Base-by-base conservation (phyloP, 2,888 invertebrate genomes). In the Drosophila maculinotata region DNA sequence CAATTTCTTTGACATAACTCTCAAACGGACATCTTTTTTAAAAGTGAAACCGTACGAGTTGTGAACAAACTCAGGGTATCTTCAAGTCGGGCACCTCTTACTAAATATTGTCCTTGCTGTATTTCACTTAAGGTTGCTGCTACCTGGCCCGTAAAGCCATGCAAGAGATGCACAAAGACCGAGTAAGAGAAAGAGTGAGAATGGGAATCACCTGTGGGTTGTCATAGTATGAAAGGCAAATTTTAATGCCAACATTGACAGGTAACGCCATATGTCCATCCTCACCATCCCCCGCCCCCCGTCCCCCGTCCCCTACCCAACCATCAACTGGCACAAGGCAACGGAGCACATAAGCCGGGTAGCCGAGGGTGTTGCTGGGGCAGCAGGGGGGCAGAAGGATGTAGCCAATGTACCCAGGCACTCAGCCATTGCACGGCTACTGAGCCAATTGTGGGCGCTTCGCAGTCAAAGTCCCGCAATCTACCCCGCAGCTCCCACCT, bases 171-270 rank as follows among this genome's bases (percentile, higher is more conserved):
- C 44, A 44, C 20, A 41, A 0, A 10, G 15, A 3, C 7, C 14
- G n/a, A 2, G 2, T 15, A 15, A 1, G 9, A 9, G 3, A 3
- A 9, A 5, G 30, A 2, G 1, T 12, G 7, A 15, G 35, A 20
- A n/a, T n/a, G n/a, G n/a, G 33, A 38, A 54, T 44, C 62, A 67
- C 66, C 69, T 83, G 77, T 77, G 83, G 76, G 74, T 64, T 86
- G 76, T 76, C 70, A 12, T 12, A 20, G 69, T 71, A 77, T 77
- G 72, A 76, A 77, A 86, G 71, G 82, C 75, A 83, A 83, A 83
- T 83, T 86, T 83, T 83, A 86, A 83, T 83, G 78, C 84, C 81
- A 83, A 83, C 77, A 86, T 86, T 80, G 86, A 73, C 87, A 78
- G 69, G 62, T 69, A 71, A 53, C 60, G 70, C 57, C 69, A 66